Conservation (phyloP, 2,113 vertebrate genomes). For the Nasalis larvatus region DNA sequence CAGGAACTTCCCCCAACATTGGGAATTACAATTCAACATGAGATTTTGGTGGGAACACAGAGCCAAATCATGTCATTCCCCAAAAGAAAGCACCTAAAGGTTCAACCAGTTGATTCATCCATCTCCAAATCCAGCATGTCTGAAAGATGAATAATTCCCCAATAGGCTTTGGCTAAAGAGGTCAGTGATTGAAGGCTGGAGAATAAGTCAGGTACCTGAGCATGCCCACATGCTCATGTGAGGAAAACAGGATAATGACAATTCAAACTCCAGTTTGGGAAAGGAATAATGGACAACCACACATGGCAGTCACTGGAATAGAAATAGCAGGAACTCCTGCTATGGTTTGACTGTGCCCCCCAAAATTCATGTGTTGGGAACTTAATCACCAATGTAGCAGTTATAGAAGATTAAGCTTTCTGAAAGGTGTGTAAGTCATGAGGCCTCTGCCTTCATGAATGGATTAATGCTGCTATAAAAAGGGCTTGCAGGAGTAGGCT, state of each 20-base stretch:
- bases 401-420: too few species aligned
- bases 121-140: not conserved
- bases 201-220: not conserved
- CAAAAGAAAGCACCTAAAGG: not conserved
- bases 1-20: too few species aligned
- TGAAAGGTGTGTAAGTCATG: too few species aligned
- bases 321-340: not conserved
- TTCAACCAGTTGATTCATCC: not conserved
- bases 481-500: not conserved
- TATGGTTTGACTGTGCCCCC: too few species aligned
- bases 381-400: too few species aligned
- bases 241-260: not conserved
- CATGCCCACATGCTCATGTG: not conserved
- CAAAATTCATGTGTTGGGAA: too few species aligned
- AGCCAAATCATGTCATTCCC: too few species aligned
- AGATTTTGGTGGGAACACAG: too few species aligned
- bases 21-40: too few species aligned
- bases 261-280: not conserved
- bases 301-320: not conserved
- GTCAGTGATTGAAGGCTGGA: not conserved
- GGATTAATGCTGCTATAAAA: too few species aligned
- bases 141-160: not conserved
- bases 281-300: not conserved
- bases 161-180: not conserved
- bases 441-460: too few species aligned